phyloP scores from a whole-genome alignment of 2,113 vertebrate genomes.

The Ursus arctos region DNA sequence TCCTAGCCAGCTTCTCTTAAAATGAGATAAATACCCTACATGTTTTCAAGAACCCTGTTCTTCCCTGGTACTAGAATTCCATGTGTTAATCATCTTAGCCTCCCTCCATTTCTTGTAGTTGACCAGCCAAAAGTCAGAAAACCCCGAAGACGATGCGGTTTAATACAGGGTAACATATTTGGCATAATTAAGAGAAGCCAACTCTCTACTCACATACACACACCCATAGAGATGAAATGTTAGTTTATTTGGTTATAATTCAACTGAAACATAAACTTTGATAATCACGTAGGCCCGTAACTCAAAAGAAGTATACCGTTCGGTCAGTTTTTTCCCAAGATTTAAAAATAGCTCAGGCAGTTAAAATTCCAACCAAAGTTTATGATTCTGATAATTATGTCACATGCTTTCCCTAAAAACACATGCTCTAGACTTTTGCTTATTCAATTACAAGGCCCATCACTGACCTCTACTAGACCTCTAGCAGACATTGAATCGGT shows the following conservation, averaged over 20 bases:
- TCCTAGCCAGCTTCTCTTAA: background rate
- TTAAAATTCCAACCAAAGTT: conserved; percentile 9
- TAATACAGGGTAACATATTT: background rate
- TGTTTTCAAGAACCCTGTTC: background rate
- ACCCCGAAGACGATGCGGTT: background rate
- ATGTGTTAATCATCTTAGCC: background rate
- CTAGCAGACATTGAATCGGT: background rate
- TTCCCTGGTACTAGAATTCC: background rate
- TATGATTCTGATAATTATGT: background rate
- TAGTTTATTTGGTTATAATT: background rate
- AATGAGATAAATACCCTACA: background rate
- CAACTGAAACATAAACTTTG: background rate
- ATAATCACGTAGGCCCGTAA: background rate
- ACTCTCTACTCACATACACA: background rate
- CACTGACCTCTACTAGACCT: background rate
- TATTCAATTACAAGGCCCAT: background rate
- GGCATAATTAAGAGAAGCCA: background rate
- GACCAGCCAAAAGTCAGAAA: background rate
- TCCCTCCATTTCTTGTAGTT: background rate
- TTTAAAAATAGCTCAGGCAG: background rate
- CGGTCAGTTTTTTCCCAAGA: background rate
- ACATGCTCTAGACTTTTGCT: conserved; percentile 2
- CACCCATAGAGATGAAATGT: background rate
- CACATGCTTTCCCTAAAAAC: conserved; percentile 34
- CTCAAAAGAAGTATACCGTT: background rate